These are phyloP conservation scores for Coboldia fuscipes DNA, from an alignment of 1,140 invertebrate genomes.

Conservation along the genomic window DNA sequence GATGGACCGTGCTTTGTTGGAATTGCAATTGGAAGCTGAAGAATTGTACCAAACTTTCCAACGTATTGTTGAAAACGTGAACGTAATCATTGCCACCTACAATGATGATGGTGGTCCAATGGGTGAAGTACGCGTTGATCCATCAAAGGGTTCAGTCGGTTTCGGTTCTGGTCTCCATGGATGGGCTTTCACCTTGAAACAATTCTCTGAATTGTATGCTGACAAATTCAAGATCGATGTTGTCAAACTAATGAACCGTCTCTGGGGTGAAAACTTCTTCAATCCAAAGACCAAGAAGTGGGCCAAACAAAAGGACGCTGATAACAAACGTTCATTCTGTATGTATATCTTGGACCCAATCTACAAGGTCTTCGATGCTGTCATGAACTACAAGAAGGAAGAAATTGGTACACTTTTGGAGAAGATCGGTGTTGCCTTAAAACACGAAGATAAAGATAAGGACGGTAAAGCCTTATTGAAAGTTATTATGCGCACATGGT, in stretches of 20 bases:
- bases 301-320: slow-evolving; percentile 71
- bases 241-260: slow-evolving; percentile 87
- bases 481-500: slow-evolving; percentile 96
- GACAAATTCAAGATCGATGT: slow-evolving; percentile 97
- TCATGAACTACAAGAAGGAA: slow-evolving; percentile 97
- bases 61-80: slow-evolving; percentile 98
- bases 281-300: slow-evolving; percentile 96
- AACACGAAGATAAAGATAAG: slow-evolving; percentile 89
- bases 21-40: slow-evolving; percentile 87
- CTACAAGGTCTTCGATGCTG: slow-evolving; percentile 94
- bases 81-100: slow-evolving; percentile 99
- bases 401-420: slow-evolving; percentile 67
- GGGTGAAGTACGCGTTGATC: slow-evolving; percentile 95
- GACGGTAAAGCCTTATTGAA: slow-evolving; percentile 82
- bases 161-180: slow-evolving; percentile 98
- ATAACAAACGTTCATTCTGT: slow-evolving; percentile 92
- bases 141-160: slow-evolving; percentile 94
- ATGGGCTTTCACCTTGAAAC: slow-evolving; percentile 99
- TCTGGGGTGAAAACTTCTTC: slow-evolving; percentile 99
- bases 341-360: slow-evolving; percentile 98
- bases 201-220: slow-evolving; percentile 98
- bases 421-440: slow-evolving; percentile 82
- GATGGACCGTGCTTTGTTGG: slow-evolving; percentile 94
- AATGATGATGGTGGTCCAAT: slow-evolving; percentile 92
- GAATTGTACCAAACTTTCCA: slow-evolving; percentile 99